Conservation (phyloP, 37 sponge, comb jelly and placozoan genomes). For the Petrosia ficiformis region DNA sequence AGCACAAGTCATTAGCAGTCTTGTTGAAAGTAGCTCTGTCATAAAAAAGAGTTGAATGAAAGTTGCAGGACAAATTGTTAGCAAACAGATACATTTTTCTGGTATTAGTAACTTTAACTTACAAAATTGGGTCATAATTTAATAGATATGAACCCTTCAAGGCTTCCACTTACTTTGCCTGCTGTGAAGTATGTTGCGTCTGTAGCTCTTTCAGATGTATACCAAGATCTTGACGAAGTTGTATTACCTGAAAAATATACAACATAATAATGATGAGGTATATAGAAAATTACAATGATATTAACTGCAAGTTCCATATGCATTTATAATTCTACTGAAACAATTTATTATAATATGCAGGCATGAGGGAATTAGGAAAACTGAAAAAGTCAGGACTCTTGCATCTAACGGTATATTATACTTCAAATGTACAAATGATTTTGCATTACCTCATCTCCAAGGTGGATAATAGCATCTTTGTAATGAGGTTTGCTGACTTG, state of each 20-base stretch:
- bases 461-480: slow-evolving; percentile 30
- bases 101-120: neutral
- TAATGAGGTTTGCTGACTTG: slow-evolving; percentile 58
- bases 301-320: no score
- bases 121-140: no score
- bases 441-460: slow-evolving; percentile 68
- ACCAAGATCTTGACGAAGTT: neutral
- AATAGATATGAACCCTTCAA: no score
- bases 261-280: no score
- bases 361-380: no score
- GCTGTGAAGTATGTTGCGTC: neutral
- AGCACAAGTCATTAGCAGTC: slow-evolving; percentile 60
- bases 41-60: no score
- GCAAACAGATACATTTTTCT: neutral
- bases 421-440: no score
- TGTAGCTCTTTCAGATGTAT: neutral
- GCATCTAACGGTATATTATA: no score
- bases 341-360: no score
- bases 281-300: no score
- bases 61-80: neutral
- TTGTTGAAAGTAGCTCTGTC: slow-evolving; percentile 56
- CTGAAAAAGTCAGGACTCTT: no score
- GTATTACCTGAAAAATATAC: neutral
- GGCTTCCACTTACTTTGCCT: neutral
- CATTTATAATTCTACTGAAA: no score